Evolutionary conservation across 2,888 invertebrate genomes (phyloP), one percentile per base, ranked within the genome.

Genomic region (Mimachlamys varia): DNA sequence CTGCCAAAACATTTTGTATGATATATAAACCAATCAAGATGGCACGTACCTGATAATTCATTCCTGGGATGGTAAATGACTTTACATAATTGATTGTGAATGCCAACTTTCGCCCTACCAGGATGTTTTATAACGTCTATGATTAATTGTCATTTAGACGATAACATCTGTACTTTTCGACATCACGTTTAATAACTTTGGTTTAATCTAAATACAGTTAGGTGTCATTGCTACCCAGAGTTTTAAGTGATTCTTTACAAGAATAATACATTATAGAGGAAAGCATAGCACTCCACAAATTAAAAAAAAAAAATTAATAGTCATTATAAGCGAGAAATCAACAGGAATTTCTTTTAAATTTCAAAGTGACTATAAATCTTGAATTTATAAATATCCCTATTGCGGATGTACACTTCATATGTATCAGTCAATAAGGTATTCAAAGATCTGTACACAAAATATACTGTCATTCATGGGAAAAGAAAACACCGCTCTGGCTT

Each of bases 401-500:
- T n/a, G 7, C 33, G 76, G 33, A 76, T 33, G 27, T 76, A 76
- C 33, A 76, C 27, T 76, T 76, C 27, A 76, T 15, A 76, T 76
- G 76, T 27, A 76, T 76, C 33, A 22, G 27, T 76, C 27, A 27
- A 33, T 76, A 76, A 12, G 33, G 33, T 33, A 27, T 76, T 0
- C 27, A 76, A 76, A 44, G 44, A 44, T 5, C 44, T 44, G 44
- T 44, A 44, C 44, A 44, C 44, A 44, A 53, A 76, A 76, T 17
- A 27, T 76, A 76, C 33, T 76, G n/a, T 76, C 76, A 76, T 10
- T 76, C 76, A 33, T 76, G 76, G 33, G 76, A 76, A 76, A 76
- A 33, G 76, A 76, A 76, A 76, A 76, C 76, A 76, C 33, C 13
- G 76, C 76, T 76, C 76, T 76, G 33, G 76, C 27, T 76, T 76